Base-by-base conservation (phyloP, 2,797 vertebrate genomes). In the Tenualosa ilisha region DNA sequence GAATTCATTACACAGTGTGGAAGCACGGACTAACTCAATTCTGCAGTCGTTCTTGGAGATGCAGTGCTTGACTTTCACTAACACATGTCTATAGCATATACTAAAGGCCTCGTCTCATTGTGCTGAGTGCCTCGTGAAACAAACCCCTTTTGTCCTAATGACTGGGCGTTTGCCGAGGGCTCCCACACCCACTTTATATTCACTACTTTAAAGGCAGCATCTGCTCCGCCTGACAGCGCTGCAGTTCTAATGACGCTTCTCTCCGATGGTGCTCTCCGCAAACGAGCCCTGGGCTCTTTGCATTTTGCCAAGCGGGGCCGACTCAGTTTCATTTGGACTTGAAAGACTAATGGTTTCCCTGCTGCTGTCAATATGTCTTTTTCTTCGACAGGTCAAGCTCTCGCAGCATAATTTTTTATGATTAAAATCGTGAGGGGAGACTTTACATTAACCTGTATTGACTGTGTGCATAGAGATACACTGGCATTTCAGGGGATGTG, bases 231-330 rank as follows among this genome's bases (percentile, higher is more conserved):
- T 83, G 61, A 86, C 84, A 83, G 75, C 81, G 53, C 83, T 79
- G 79, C 65, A 26, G 75, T 84, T 83, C 86, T 88, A 88, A 88
- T 89, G 83, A 86, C 84, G 86, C 84, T 51, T 17, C 54, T 20
- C 54, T 56, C 63, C 84, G 84, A 86, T 87, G 40, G 37, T 79
- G 81, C 85, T 40, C 85, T 82, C 82, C 82, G 56, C 79, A 40
- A 82, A 81, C 81, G 12, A n/a, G 43, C 83, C 85, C 43, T 84
- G 59, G 40, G 81, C 86, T 75, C 63, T 81, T 85, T 88, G 43
- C 40, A 43, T 17, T 79, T 79, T 13, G 72, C 43, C 37, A 40
- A 79, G 40, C 15, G 4, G 6, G 37, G 40, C 37, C 72, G 17
- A 22, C 72, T 79, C 72, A 11, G 72, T 79, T 79, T 79, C 72